Evolutionary conservation across 2,888 invertebrate genomes (phyloP).

Genomic region (Sylvicola cinctus): DNA sequence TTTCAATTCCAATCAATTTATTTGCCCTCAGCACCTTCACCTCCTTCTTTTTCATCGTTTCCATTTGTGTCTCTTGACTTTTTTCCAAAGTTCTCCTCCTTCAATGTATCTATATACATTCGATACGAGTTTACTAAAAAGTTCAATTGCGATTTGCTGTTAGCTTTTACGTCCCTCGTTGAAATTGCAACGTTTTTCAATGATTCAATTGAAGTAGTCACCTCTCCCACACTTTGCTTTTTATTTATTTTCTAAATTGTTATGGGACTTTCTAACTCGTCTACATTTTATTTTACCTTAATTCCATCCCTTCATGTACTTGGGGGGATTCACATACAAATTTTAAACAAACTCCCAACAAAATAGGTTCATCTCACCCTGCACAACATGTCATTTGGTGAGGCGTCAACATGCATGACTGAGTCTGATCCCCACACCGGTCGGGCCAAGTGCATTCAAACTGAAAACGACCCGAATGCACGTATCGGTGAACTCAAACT

Average conservation of each 20-base stretch:
- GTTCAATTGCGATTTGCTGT: too few relatives aligned
- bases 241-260: not conserved
- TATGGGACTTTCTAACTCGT: not conserved
- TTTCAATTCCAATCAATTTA: not conserved
- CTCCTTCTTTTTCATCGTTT: too few relatives aligned
- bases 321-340: not conserved
- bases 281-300: not conserved
- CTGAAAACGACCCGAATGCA: slow-evolving; percentile 17
- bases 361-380: slow-evolving; percentile 30
- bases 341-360: too few relatives aligned
- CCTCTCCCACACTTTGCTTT: too few relatives aligned
- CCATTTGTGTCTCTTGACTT: too few relatives aligned
- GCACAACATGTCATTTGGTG: slow-evolving; percentile 53
- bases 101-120: too few relatives aligned
- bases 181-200: not conserved
- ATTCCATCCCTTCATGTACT: not conserved
- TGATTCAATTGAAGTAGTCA: not conserved
- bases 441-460: slow-evolving; percentile 34
- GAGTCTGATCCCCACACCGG: slow-evolving; percentile 52
- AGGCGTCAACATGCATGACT: slow-evolving; percentile 40
- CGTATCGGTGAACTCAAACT: slow-evolving; percentile 33
- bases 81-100: too few relatives aligned
- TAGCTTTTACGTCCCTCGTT: not conserved
- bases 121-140: too few relatives aligned
- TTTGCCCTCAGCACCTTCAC: too few relatives aligned